phyloP scores from a whole-genome alignment of 2,797 vertebrate species.

The Jordanella pulchra region DNA sequence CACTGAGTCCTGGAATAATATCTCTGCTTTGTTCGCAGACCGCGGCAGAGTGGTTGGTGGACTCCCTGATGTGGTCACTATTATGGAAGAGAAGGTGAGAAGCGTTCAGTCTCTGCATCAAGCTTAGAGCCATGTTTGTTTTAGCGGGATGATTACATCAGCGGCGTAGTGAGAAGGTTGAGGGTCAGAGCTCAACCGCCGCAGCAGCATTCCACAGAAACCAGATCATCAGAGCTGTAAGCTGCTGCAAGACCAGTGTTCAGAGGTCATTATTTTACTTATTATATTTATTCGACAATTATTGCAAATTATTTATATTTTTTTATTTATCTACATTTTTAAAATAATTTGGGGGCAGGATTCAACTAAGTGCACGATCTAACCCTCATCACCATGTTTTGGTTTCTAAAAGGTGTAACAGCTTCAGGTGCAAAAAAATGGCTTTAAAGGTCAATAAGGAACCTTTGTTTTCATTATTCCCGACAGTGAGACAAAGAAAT shows the following conservation, averaged over 20 bases:
- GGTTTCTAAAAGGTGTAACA: too few species aligned
- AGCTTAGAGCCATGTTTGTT: neutral
- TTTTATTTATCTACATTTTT: neutral
- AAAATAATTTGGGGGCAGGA: neutral
- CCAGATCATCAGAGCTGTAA: neutral
- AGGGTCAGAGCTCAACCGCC: neutral
- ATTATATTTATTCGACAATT: too few species aligned
- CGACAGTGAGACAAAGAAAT: neutral
- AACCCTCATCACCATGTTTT: neutral
- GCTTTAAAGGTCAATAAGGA: neutral
- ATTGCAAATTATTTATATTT: neutral
- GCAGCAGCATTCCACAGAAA: neutral
- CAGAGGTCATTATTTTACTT: neutral
- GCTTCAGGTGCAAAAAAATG: too few species aligned
- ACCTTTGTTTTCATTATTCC: neutral
- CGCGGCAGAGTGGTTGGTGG: constrained; percentile 95
- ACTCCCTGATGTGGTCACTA: constrained; percentile 95
- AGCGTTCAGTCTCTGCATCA: neutral
- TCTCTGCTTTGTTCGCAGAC: constrained; percentile 76
- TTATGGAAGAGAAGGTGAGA: constrained; percentile 96
- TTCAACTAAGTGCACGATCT: neutral
- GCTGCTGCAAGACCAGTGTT: neutral
- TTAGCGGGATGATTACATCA: neutral
- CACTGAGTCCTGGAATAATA: too few species aligned
- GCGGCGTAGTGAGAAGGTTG: neutral